Percentiles rank a stretch among this genome's conserved stretches.
Evolutionary conservation across 2,113 vertebrate genomes (phyloP).

Genomic region (cattle (Bos taurus)): ARS-UCD2.0 NC_037329.1:96572501-96573000

Average conservation of each 20-base stretch:
- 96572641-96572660: slow-evolving; percentile 4
- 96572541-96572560: slow-evolving; percentile 97
- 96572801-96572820: background rate
- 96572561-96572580: slow-evolving; percentile 98
- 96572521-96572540: slow-evolving; percentile 99
- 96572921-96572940: no score
- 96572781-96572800: background rate
- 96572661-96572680: background rate
- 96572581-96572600: slow-evolving; percentile 98
- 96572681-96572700: background rate
- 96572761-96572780: background rate
- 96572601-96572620: slow-evolving; percentile 95
- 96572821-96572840: background rate
- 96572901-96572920: background rate
- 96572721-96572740: background rate
- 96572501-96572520: slow-evolving; percentile 95
- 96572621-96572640: slow-evolving; percentile 85
- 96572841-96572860: background rate
- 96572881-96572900: background rate
- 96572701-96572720: background rate
- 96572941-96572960: no score
- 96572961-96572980: no score
- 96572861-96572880: background rate
- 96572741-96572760: background rate
- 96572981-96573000: no score